Conservation (phyloP, 1,140 invertebrate genomes). For the Myzus persicae region DNA sequence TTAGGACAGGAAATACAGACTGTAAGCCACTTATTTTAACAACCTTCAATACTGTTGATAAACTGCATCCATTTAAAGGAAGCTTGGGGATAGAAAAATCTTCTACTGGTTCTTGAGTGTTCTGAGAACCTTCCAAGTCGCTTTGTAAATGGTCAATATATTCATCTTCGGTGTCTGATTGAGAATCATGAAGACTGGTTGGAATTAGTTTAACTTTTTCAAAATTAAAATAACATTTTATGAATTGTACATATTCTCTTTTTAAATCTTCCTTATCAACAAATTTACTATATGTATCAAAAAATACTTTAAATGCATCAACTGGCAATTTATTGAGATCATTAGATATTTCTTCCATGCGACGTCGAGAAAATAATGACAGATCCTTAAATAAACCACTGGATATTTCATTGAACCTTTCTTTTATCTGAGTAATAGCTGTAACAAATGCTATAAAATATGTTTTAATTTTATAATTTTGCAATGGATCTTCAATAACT, state of each 20-base stretch:
- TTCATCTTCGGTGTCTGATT: not conserved
- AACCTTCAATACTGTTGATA: not conserved
- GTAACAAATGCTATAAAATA: not conserved
- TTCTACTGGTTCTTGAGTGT: not conserved
- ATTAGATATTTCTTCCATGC: not conserved
- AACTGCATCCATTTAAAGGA: not conserved
- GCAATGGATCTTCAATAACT: not conserved
- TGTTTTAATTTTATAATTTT: not conserved
- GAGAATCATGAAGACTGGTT: not conserved
- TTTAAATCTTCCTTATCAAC: not conserved
- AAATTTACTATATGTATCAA: not conserved
- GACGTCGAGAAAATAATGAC: not conserved
- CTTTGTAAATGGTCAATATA: not conserved
- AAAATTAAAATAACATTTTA: slow-evolving; percentile 1
- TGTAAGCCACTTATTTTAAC: not conserved
- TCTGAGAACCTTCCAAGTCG: not conserved
- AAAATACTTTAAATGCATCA: not conserved
- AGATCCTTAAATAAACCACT: not conserved
- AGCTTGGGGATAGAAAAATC: not conserved
- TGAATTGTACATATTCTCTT: not conserved
- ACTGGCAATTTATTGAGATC: not conserved
- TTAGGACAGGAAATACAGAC: not conserved
- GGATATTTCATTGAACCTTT: not conserved
- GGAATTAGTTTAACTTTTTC: not conserved
- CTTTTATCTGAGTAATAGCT: not conserved